phyloP scores from a whole-genome alignment of 2,888 invertebrate genomes.

The Capitulum mitella region DNA sequence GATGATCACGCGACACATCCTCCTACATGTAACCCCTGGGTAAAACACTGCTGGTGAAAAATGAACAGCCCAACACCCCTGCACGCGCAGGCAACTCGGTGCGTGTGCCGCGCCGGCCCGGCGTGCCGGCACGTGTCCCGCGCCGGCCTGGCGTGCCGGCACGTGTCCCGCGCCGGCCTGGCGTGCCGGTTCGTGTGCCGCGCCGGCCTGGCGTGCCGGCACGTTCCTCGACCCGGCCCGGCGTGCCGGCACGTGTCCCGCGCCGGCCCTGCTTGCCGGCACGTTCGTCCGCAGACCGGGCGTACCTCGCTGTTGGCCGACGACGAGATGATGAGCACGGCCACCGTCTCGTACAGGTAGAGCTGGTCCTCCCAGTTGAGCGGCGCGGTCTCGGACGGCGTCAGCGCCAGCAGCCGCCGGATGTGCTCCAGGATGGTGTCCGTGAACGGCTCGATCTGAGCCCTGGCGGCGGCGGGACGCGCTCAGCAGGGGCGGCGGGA shows the following conservation, averaged over 20 bases:
- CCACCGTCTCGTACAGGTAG: conserved; percentile 53
- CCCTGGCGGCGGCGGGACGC: neutral
- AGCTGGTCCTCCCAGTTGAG: conserved; percentile 49
- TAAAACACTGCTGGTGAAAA: too few species aligned
- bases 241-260: conserved; percentile 50
- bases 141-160: conserved; percentile 47
- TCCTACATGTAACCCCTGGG: too few species aligned
- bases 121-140: too few species aligned
- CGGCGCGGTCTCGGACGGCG: neutral
- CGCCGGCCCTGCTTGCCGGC: conserved; percentile 52
- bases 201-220: conserved; percentile 30
- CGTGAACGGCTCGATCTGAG: neutral
- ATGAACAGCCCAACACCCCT: too few species aligned
- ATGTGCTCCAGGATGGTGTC: conserved; percentile 6
- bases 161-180: conserved; percentile 50
- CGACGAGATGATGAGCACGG: conserved; percentile 50
- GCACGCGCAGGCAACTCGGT: too few species aligned
- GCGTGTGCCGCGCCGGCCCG: too few species aligned
- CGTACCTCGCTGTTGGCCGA: conserved; percentile 46
- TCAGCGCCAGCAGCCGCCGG: neutral
- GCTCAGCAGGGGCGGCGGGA: neutral
- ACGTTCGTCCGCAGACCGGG: conserved; percentile 42
- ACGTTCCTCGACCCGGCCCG: conserved; percentile 45
- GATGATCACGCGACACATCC: too few species aligned
- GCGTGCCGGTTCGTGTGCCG: conserved; percentile 51